Evolutionary conservation across 2,888 invertebrate species (phyloP), one percentile per base, ranked within the genome.

Genomic region (Agrochola lychnidis): DNA sequence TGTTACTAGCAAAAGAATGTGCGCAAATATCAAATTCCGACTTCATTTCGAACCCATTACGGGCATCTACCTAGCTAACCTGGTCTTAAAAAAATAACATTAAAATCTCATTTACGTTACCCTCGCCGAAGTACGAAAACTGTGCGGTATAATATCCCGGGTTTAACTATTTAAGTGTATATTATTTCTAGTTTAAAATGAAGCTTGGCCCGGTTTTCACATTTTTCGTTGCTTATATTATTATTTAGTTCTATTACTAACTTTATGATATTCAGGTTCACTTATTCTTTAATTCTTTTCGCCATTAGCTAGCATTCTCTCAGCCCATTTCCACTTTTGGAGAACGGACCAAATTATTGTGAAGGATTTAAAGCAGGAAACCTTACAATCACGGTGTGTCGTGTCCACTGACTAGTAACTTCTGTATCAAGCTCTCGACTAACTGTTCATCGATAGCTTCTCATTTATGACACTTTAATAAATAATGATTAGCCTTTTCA

Each of bases 51-150:
- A 62, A 75, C 30, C 68, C 70, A 82, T 78, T 79, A 77, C 19
- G 76, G 51, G 22, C 59, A 51, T 78, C 30, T 73, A 69, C 59
- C 59, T 82, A 30, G 63, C 73, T 25, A 68, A 78, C 53, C 73
- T 68, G 62, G 25, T 69, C 62, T 78, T 81, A 78, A 66, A 81
- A 82, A 82, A 82, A 82, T 80, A 72, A 74, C 85, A 84, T 83
- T 83, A 83, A 84, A 83, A 83, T 71, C 82, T 64, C 84, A 78
- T 83, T 83, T 81, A 84, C 61, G 57, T 71, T 59, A 25, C 61
- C 62, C 30, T 78, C 64, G 25, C 12, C 22, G 62, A 57, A 71
- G 62, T 66, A 84, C 64, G 61, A 78, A 84, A 84, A 66, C 64
- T 63, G 63, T 10, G 73, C 64, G 56, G 71, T 72, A 68, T 73